Base-by-base conservation (phyloP, 2,113 vertebrate genomes). In the Falco punctatus region DNA sequence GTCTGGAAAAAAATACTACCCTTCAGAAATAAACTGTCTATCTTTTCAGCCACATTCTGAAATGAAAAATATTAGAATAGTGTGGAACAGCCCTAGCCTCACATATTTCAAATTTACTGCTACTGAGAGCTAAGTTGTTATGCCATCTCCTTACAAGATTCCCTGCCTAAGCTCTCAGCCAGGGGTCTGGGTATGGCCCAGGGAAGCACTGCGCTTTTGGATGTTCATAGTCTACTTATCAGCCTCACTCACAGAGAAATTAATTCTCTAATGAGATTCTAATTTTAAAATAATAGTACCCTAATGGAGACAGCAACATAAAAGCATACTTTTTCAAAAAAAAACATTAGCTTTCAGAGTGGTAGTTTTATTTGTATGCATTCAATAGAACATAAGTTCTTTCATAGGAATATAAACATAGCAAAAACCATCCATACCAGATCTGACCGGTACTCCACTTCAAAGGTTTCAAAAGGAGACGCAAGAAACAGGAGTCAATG, bases 341-440 rank as follows among this genome's bases (percentile, higher is more conserved):
- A 89, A 66, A 42, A 14, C 10, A 48, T n/a, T 72, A 67, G n/a
- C 19, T 74, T 35, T 86, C 55, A 91, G 32, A 75, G 40, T 40
- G 30, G 55, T 51, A 64, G 66, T 80, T 97, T 96, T 96, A 96
- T 96, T 97, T 91, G n/a, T 88, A 80, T 52, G 64, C 49, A 90
- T 73, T 94, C 54, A 83, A 10, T 23, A 94, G 89, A 70, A 92
- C 10, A 21, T 8, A 51, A 5, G 6, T 77, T 89, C 44, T 87
- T 92, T 64, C 54, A 66, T 1, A 88, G 70, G 35, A 72, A 88
- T 54, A 96, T 42, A 95, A 95, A 65, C 40, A 74, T 11, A 88
- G 30, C n/a, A 78, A 86, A 40, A 81, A 77, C 75, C 5, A 4
- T 52, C 79, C 3, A 1, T 73, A 58, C 40, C 57, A 92, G 71